Base-by-base conservation (phyloP, 2,797 vertebrate genomes). In the Pangasius larnaudii region DNA sequence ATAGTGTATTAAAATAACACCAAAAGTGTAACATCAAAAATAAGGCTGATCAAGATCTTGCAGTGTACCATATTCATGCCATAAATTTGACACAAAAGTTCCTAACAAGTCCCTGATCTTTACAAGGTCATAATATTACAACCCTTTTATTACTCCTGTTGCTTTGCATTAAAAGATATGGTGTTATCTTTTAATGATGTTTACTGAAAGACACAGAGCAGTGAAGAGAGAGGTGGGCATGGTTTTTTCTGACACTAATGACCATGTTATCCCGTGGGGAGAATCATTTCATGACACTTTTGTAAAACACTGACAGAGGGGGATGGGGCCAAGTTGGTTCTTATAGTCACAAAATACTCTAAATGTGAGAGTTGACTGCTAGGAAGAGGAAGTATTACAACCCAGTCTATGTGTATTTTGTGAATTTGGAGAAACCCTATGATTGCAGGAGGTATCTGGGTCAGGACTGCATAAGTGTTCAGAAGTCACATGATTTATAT, bases 211-310 rank as follows among this genome's bases (percentile, higher is more conserved):
- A 82, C 58, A 46, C 3, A 3, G 14, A 61, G 22, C 36, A 71
- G 79, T 78, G 74, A 56, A 82, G 14, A 51, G 80, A 89, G 85
- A 81, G 46, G 65, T 84, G 49, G 33, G 81, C 36, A 89, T 83
- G 69, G 33, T 87, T 85, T 88, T 89, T 86, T 87, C 63, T 85
- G 69, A 84, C 53, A 56, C 59, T 89, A 90, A 90, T 90, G 46
- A 59, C 51, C 67, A 78, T 71, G 71, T 83, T 83, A 85, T 78
- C 49, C 83, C 59, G 42, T 65, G 33, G 79, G 77, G 86, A 49
- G 82, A 89, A 75, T 69, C 72, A 61, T 83, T 87, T 88, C 83
- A 85, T 0, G 5, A 27, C 49, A 85, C 33, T 58, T 56, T 58
- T 58, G 83, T 53, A 72, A 85, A 85, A 71, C 11, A 39, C 46